These are phyloP conservation scores for Calidris pugnax DNA, from an alignment of 2,113 vertebrate genomes.

Conservation along the genomic window DNA sequence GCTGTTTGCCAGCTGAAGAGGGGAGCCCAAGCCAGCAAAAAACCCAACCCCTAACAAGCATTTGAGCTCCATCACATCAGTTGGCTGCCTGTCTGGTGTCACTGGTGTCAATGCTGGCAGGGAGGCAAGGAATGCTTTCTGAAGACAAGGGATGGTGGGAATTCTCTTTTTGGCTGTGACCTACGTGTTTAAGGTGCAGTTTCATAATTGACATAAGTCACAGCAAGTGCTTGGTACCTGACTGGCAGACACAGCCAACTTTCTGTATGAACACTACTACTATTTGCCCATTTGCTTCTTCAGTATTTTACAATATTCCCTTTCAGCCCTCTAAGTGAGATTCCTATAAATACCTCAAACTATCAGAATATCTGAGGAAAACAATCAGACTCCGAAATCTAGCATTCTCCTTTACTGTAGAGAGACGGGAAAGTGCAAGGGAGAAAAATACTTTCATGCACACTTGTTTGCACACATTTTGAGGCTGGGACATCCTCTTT, in stretches of 20 bases:
- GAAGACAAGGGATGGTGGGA: not conserved
- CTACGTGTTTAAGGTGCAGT: not conserved
- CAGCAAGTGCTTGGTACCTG: not conserved
- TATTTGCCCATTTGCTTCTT: not conserved
- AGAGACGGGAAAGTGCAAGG: not conserved
- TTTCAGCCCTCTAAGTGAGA: not conserved
- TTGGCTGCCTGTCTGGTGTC: not conserved
- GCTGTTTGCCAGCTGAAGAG: not conserved
- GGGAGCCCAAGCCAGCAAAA: not conserved
- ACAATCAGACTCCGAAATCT: not conserved
- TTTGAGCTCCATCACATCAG: not conserved
- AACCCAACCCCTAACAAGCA: not conserved
- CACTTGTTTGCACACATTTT: not conserved
- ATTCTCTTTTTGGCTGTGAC: not conserved
- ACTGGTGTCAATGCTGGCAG: not conserved
- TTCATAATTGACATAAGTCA: not conserved
- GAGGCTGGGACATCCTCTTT: not conserved
- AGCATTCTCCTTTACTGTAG: not conserved
- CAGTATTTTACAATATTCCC: not conserved
- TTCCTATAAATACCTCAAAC: not conserved
- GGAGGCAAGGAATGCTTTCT: not conserved
- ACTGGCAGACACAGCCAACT: not conserved
- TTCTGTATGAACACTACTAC: not conserved
- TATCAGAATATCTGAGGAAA: not conserved
- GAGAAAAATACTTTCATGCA: not conserved